Percentiles rank a stretch among this genome's conserved stretches.
Evolutionary conservation across 2,113 vertebrate species (phyloP).

Genomic region (Nyctereutes procyonoides): DNA sequence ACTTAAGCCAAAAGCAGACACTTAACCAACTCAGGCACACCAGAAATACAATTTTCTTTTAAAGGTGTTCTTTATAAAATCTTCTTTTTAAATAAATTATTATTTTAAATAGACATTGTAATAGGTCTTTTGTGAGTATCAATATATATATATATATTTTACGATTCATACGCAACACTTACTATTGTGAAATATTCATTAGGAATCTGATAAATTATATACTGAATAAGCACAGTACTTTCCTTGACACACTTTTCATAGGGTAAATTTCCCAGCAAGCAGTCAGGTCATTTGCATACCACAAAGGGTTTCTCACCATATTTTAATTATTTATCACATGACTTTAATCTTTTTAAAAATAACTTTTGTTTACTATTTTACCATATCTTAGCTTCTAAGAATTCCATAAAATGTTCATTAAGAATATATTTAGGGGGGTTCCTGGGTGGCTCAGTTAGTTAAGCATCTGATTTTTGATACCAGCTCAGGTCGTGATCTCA

Average conservation of each 20-base stretch:
- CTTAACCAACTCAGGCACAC: no score
- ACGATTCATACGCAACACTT: constrained; percentile 84
- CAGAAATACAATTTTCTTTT: constrained; percentile 34
- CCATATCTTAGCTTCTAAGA: neutral
- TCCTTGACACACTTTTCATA: constrained; percentile 81
- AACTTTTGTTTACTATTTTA: neutral
- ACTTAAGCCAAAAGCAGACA: no score
- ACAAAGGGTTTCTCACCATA: constrained; percentile 81
- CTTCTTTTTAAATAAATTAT: constrained; percentile 67
- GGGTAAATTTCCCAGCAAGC: constrained; percentile 82
- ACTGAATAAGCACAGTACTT: constrained; percentile 80
- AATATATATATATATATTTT: constrained; percentile 76
- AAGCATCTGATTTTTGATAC: neutral
- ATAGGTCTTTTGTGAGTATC: constrained; percentile 82
- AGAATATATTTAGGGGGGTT: neutral
- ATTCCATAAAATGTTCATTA: neutral
- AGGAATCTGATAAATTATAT: constrained; percentile 84
- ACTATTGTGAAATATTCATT: constrained; percentile 85
- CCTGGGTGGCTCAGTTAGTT: neutral
- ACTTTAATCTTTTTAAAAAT: constrained; percentile 18
- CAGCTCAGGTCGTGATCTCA: neutral
- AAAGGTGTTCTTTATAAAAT: constrained; percentile 80
- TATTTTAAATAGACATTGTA: constrained; percentile 80
- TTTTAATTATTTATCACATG: constrained; percentile 84
- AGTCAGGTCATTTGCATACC: constrained; percentile 76